These are phyloP conservation scores for Cheilinus undulatus DNA, from an alignment of 2,113 vertebrate species.

Conservation along the genomic window DNA sequence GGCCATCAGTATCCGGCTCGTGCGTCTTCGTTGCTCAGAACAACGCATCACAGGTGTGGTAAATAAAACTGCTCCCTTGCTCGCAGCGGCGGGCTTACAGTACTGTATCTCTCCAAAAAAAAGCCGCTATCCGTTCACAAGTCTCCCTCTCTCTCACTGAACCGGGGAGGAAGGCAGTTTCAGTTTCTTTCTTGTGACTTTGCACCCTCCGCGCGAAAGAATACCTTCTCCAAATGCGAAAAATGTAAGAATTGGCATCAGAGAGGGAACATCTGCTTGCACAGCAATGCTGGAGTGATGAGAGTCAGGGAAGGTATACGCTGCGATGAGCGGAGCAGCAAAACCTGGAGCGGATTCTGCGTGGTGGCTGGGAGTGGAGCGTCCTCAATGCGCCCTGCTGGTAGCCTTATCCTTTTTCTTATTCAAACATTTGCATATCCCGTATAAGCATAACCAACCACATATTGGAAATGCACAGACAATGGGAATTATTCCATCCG, in stretches of 20 bases:
- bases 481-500: slow-evolving; percentile 43
- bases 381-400: slow-evolving; percentile 45
- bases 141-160: slow-evolving; percentile 34
- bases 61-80: slow-evolving; percentile 64
- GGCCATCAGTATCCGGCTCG: slow-evolving; percentile 74
- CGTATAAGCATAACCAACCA: slow-evolving; percentile 57
- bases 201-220: slow-evolving; percentile 54
- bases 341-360: slow-evolving; percentile 81
- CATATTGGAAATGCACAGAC: slow-evolving; percentile 16
- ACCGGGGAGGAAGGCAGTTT: slow-evolving; percentile 45
- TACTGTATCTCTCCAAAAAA: slow-evolving; percentile 26
- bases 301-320: slow-evolving; percentile 70
- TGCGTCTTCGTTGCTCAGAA: slow-evolving; percentile 83
- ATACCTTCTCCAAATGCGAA: slow-evolving; percentile 65
- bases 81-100: slow-evolving; percentile 26
- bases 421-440: slow-evolving; percentile 57
- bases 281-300: slow-evolving; percentile 82
- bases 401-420: background rate
- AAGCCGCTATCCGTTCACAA: slow-evolving; percentile 53
- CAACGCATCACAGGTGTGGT: slow-evolving; percentile 87
- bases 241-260: slow-evolving; percentile 66
- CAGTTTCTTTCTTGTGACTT: slow-evolving; percentile 59
- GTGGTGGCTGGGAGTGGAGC: slow-evolving; percentile 69
- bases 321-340: slow-evolving; percentile 70
- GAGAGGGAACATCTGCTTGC: slow-evolving; percentile 82